Evolutionary conservation across 2,113 vertebrate genomes (phyloP).

Genomic region (Tricholaema leucomelas): DNA sequence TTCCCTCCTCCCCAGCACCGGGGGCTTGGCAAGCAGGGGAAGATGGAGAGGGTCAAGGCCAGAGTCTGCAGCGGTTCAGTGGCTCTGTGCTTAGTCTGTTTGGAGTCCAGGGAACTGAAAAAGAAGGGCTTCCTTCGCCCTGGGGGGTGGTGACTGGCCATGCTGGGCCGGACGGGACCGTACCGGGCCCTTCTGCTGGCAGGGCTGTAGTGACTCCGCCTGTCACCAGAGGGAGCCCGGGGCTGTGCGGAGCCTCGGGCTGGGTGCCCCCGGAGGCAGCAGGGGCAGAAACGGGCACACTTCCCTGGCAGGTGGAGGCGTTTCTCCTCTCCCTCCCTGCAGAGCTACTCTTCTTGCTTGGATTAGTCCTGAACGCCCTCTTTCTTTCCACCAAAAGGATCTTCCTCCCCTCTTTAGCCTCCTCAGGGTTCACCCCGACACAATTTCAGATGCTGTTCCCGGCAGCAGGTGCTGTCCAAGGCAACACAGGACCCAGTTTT

Average conservation of each 20-base stretch:
- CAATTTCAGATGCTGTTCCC: background rate
- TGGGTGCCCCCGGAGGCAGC: background rate
- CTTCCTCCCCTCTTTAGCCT: background rate
- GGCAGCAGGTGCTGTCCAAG: background rate
- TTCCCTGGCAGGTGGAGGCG: background rate
- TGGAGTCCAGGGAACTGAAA: background rate
- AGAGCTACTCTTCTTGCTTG: background rate
- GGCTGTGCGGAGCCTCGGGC: background rate
- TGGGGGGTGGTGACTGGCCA: background rate
- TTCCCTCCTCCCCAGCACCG: background rate
- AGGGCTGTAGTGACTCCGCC: conserved; percentile 9
- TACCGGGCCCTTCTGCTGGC: background rate
- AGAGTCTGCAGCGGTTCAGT: background rate
- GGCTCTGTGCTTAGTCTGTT: background rate
- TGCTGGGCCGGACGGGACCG: background rate
- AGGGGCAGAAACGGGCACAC: background rate
- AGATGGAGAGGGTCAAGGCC: background rate
- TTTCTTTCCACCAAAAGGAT: background rate
- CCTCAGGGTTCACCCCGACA: rapidly evolving
- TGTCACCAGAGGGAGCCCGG: conserved; percentile 67
- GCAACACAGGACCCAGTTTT: background rate
- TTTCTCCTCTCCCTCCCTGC: background rate
- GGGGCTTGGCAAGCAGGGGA: background rate
- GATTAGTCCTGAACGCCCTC: background rate
- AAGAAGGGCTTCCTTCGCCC: background rate